Evolutionary conservation across 2,113 vertebrate species (phyloP), one percentile per base, ranked within the genome.

Genomic region (Etheostoma spectabile): DNA sequence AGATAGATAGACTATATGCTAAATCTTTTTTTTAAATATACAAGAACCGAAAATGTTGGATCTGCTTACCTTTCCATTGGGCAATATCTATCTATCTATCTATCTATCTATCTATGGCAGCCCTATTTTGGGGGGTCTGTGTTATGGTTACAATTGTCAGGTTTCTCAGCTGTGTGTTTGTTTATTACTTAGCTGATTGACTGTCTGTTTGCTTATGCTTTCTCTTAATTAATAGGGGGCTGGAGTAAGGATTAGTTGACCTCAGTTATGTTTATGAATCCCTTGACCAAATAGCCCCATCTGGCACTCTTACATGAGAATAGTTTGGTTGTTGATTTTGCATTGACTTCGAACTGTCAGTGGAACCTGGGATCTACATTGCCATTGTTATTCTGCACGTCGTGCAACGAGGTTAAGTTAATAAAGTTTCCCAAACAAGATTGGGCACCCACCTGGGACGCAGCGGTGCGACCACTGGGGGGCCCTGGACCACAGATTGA

Each of bases 401-500:
- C 69, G 61, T 49, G 80, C 48, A 56, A 76, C 46, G 55, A 65
- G 79, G 65, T 78, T 63, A 83, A 85, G 74, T 85, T 60, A 75
- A 63, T 56, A 53, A 55, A 80, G 76, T 74, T 65, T 56, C 35
- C 70, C 53, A 70, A 78, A 75, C 30, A 13, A 75, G 46, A 60
- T 5, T 49, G 45, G 75, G 55, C 65, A 61, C 81, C 86, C 85
- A 86, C 79, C 77, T 88, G 82, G 83, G 68, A 48, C 66, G 1
- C 69, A 19, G 66, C 19, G 62, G 35, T 77, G 75, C 65, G 74
- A 65, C 80, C 76, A 33, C 80, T 85, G 83, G 63, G 74, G 84
- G 85, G 81, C 16, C 70, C 33, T 10, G 82, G 24, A 70, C 74
- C 83, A 56, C 83, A 81, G 75, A 46, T 81, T 85, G 82, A 84